Conservation (phyloP, 2,797 vertebrate species). For the Alcedo quadribrachys region DNA sequence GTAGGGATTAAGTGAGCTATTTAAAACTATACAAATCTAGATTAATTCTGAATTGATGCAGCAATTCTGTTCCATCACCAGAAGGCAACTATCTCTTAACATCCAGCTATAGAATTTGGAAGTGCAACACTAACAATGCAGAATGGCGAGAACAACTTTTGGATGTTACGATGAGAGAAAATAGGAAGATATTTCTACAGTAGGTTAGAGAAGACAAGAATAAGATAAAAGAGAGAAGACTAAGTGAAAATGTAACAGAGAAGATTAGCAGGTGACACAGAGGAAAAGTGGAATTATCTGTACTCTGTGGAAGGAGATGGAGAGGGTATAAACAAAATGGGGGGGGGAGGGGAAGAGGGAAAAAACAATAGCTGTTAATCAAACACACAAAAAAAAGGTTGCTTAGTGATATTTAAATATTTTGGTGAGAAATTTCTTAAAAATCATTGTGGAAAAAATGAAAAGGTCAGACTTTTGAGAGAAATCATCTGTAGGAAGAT, state of each 20-base stretch:
- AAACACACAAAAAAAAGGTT: neutral
- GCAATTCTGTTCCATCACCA: neutral
- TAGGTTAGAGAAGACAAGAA: neutral
- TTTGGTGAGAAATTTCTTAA: neutral
- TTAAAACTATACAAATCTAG: neutral
- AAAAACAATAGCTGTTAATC: neutral
- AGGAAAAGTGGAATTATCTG: neutral
- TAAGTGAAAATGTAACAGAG: conserved; percentile 29
- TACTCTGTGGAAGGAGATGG: neutral
- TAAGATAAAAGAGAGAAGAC: conserved; percentile 8
- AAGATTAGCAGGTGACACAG: neutral
- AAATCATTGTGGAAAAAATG: neutral
- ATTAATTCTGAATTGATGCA: neutral
- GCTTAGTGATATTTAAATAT: neutral
- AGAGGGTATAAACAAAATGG: neutral
- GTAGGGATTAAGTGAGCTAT: neutral
- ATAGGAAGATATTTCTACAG: neutral
- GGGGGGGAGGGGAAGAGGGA: no score
- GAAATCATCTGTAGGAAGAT: neutral
- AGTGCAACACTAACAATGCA: neutral
- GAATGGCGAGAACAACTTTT: neutral
- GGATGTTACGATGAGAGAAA: neutral
- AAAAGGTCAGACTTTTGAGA: neutral
- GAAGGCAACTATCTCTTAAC: neutral
- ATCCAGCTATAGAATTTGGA: neutral